Conservation (phyloP, 2,888 invertebrate species). For the Mantis religiosa region DNA sequence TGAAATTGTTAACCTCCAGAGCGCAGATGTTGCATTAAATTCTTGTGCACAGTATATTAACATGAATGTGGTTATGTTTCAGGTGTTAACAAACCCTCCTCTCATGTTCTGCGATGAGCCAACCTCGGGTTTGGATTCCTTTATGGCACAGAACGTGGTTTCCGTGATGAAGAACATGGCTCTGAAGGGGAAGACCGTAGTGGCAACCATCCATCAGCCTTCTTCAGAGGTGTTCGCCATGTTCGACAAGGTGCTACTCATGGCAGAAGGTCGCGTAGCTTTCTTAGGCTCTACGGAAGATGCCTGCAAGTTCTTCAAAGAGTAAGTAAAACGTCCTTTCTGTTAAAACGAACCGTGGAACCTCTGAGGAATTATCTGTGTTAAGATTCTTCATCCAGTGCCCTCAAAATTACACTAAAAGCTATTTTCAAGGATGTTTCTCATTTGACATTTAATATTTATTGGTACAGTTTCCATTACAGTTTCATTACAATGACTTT, state of each 20-base stretch:
- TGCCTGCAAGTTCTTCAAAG: conserved; percentile 74
- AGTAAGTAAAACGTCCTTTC: conserved; percentile 46
- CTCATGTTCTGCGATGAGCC: conserved; percentile 97
- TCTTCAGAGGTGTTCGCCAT: conserved; percentile 85
- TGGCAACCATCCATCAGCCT: conserved; percentile 94
- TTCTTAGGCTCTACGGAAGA: conserved; percentile 78
- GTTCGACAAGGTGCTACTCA: conserved; percentile 82
- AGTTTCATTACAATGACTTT: too few species aligned
- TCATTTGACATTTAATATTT: too few species aligned
- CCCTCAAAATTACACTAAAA: too few species aligned
- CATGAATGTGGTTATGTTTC: not conserved
- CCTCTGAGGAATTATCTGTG: too few species aligned
- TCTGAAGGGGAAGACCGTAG: conserved; percentile 75
- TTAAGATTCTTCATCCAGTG: too few species aligned
- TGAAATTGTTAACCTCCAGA: too few species aligned
- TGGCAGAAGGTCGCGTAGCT: conserved; percentile 89
- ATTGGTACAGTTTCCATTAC: too few species aligned
- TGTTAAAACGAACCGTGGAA: too few species aligned
- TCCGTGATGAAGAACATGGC: conserved; percentile 54
- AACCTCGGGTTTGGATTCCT: conserved; percentile 93
- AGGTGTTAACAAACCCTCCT: conserved; percentile 88
- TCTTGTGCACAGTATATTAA: too few species aligned
- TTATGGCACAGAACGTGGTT: conserved; percentile 92
- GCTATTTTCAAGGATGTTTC: too few species aligned
- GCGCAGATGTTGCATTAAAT: too few species aligned